Base-by-base conservation (phyloP, 2,797 vertebrate genomes). In the Botia almorhae region DNA sequence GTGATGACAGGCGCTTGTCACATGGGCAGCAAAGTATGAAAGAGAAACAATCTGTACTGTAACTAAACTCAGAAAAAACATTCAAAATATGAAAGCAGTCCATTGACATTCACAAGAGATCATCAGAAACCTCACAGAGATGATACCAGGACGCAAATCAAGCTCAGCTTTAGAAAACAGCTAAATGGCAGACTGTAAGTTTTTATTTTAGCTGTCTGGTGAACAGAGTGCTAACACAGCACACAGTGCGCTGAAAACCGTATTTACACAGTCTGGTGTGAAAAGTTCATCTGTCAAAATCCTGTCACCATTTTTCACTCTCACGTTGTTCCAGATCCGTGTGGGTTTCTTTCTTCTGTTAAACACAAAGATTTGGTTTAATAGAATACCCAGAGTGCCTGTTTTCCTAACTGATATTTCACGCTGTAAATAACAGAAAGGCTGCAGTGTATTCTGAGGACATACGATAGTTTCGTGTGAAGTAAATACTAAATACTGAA, bases 11-110 rank as follows among this genome's bases (percentile, higher is more conserved):
- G 64, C 26, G 2, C 26, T 19, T 74, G 51, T 58, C 43, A 53
- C 51, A 67, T 53, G 72, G 53, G 53, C 43, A 74, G 39, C 16
- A 58, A 23, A 61, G 79, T 51, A 55, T 75, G 79, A 39, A 61
- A 58, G 64, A 69, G 17, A 48, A 58, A 8, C 70, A 46, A 61
- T 39, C 65, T 39, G 4, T 0, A 1, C 46, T 53, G 43, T n/a
- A 69, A 69, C 64, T 60, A 36, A 51, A 68, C 60, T 23, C 64
- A 58, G 43, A 61, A n/a, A 29, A 51, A 46, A 51, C 14, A 13
- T 26, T 55, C 48, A 11, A 39, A 70, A 16, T 36, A 70, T 50
- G 0, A 46, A 60, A 60, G n/a, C 46, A 51, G 60, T 60, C 8
- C 58, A 50, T 17, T n/a, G 21, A 63, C 58, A 61, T 12, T 50